Conservation (phyloP, 2,113 vertebrate species). For the Grammomys surdaster region DNA sequence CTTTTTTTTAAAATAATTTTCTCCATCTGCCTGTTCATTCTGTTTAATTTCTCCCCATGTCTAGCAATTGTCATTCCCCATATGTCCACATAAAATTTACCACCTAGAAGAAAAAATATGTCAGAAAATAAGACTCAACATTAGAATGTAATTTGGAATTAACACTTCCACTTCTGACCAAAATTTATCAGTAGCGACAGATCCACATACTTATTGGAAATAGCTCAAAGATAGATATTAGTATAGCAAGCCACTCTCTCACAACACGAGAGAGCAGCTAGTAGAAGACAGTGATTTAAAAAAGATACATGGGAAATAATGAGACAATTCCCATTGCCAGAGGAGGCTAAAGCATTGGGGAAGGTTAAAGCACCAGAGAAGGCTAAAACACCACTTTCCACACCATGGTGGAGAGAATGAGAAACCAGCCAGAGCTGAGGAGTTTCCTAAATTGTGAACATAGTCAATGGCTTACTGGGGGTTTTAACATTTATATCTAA, state of each 20-base stretch:
- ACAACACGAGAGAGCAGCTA: neutral
- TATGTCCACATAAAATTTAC: conserved; percentile 73
- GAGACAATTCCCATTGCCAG: neutral
- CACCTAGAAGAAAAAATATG: conserved; percentile 50
- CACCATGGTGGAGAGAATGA: neutral
- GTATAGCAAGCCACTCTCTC: neutral
- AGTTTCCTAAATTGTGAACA: neutral
- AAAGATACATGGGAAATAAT: neutral
- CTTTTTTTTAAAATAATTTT: conserved; percentile 32
- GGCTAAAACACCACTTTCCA: neutral
- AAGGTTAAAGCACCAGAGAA: neutral
- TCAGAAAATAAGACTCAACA: conserved; percentile 52
- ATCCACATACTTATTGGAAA: conserved; percentile 40
- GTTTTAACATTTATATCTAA: neutral
- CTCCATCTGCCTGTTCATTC: conserved; percentile 69
- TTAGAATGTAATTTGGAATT: conserved; percentile 68
- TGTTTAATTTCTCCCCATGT: conserved; percentile 68
- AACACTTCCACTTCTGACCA: conserved; percentile 56
- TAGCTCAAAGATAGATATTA: conserved; percentile 1
- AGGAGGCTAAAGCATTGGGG: neutral
- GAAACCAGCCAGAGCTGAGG: neutral
- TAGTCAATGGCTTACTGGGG: neutral
- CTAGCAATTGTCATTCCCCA: conserved; percentile 77
- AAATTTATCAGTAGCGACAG: neutral
- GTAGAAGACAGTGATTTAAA: conserved; percentile 12